Base-by-base conservation (phyloP, 2,113 vertebrate genomes). In the Toxotes jaculatrix region DNA sequence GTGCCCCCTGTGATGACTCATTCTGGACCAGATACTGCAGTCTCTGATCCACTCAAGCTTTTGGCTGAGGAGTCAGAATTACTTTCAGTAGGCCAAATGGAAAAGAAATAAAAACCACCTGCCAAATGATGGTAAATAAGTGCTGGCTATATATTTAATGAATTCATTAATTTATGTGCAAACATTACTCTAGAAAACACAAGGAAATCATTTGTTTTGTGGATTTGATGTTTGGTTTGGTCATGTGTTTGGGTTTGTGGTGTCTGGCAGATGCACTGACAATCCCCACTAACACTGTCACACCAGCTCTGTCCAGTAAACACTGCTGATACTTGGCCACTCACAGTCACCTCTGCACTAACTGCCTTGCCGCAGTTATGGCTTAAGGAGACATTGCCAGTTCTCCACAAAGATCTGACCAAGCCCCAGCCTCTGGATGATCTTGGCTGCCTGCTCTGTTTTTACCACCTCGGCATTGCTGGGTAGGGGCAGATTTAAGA, bases 1-100 rank as follows among this genome's bases (percentile, higher is more conserved):
- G 4, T 80, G 84, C 72, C 70, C 82, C 66, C 49, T 69, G 21
- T 83, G 73, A 83, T 83, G 77, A 85, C 65, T 83, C 53, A 76
- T 43, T 71, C 55, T 88, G 57, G 62, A 70, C 61, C 66, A 56
- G 47, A 72, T 36, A 72, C 55, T 67, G 56, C 1, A 32, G 61
- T 45, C 43, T 79, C 32, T 56, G 70, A 56, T 85, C 68, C 57
- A 73, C 61, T 82, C n/a, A 74, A 70, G 40, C 71, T 63, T 74
- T 79, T 71, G 49, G 57, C 64, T 68, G 19, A 65, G 1, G 34
- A 75, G 51, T 69, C 40, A 61, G 12, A 53, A 7, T 72, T 21
- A 61, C 49, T 73, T 84, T 82, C 38, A 78, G 51, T 14, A 19
- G 38, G 38, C 57, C 32, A 38, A 43, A 23, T 32, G 23, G n/a